These are phyloP conservation scores for Micromesistius poutassou DNA, from an alignment of 2,797 vertebrate species.

Conservation along the genomic window DNA sequence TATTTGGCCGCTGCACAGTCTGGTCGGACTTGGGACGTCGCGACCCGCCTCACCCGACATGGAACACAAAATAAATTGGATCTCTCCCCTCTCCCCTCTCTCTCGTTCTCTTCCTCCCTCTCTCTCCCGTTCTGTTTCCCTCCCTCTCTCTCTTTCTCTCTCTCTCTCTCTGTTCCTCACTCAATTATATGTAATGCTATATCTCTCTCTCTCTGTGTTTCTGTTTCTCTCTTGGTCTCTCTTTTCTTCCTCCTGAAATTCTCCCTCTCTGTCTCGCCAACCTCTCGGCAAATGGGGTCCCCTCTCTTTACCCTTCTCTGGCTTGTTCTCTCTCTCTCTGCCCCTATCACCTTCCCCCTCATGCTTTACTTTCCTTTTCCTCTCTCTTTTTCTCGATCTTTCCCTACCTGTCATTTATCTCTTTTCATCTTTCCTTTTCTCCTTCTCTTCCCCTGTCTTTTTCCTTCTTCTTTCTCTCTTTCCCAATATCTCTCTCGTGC, in stretches of 20 bases:
- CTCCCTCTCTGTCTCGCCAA: too few species aligned
- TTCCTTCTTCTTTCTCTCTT: too few species aligned
- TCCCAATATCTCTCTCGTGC: slow-evolving; percentile 1
- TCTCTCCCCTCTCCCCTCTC: slow-evolving; percentile 3
- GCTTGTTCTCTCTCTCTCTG: background rate
- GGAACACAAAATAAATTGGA: slow-evolving; percentile 24
- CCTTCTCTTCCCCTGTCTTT: too few species aligned
- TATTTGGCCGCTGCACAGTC: slow-evolving; percentile 6
- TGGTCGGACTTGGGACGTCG: slow-evolving; percentile 27
- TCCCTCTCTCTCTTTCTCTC: background rate
- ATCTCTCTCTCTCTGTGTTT: background rate
- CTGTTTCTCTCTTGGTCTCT: too few species aligned
- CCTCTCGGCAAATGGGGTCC: slow-evolving; percentile 10
- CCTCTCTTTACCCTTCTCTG: background rate
- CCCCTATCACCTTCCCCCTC: slow-evolving; percentile 4
- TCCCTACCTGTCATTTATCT: background rate
- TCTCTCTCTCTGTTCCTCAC: background rate
- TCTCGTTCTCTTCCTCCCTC: too few species aligned
- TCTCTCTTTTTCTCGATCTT: background rate
- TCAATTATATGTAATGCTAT: too few species aligned
- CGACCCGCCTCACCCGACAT: slow-evolving; percentile 29
- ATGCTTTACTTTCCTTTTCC: background rate
- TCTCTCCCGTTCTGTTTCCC: background rate
- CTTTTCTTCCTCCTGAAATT: too few species aligned
- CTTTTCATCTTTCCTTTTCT: background rate